phyloP scores from a whole-genome alignment of 2,113 vertebrate species.

The Psilopsiagon aurifrons region DNA sequence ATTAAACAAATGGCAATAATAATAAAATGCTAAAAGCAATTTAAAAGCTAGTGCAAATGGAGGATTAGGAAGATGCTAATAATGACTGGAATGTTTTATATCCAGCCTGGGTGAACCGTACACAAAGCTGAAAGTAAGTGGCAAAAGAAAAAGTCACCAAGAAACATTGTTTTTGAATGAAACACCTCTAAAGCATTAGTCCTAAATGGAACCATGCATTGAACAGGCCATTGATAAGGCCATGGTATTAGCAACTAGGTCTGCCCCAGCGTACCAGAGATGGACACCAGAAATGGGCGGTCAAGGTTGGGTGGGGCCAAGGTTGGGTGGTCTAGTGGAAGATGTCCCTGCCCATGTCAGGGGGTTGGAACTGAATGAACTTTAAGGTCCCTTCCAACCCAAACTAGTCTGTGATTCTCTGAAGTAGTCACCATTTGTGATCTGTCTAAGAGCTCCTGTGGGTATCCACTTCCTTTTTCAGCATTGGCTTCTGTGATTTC shows the following conservation, averaged over 20 bases:
- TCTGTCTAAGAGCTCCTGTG: not conserved
- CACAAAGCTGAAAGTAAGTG: not conserved
- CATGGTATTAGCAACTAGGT: not conserved
- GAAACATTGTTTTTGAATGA: not conserved
- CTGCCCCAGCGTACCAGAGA: not conserved
- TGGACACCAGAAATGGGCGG: not conserved
- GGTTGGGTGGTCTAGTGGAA: not conserved
- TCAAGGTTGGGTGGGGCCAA: not conserved
- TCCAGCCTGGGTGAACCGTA: not conserved
- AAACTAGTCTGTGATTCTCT: not conserved
- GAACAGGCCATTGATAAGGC: not conserved
- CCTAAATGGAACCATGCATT: not conserved
- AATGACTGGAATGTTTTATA: not conserved
- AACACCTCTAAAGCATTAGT: not conserved
- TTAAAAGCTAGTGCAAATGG: not conserved
- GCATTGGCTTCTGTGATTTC: not conserved
- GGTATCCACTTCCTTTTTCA: not conserved
- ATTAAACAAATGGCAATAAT: not conserved
- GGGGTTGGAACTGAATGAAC: not conserved
- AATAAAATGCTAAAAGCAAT: not conserved
- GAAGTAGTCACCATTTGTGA: not conserved
- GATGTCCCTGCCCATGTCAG: not conserved
- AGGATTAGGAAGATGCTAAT: not conserved
- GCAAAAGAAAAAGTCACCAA: not conserved
- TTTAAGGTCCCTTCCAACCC: not conserved